Base-by-base conservation (phyloP, 2,797 vertebrate genomes). In the Hippopotamyrus pictus region DNA sequence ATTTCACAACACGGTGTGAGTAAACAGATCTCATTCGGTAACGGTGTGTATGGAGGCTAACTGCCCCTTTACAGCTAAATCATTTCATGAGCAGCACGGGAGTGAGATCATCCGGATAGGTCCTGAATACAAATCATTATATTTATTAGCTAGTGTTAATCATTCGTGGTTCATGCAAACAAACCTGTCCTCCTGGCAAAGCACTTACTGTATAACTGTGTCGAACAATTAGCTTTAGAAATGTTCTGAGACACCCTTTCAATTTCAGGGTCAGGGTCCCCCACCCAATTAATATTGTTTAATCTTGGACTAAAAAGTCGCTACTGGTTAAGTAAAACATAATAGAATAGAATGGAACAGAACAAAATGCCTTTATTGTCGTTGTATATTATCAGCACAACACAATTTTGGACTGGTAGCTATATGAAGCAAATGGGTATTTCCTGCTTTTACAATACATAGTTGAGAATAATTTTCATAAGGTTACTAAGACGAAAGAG, bases 1-100 rank as follows among this genome's bases (percentile, higher is more conserved):
- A 87, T 87, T 87, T 87, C 85, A 29, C 51, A 87, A 87, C 85
- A 41, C 41, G 85, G 53, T 87, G 85, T 87, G 53, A 87, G 53
- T 44, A 87, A 87, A 87, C 85, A 54, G 50, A 57, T 25, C 84
- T 8, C 50, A 14, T 54, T 86, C 2, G 7, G 25, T 37, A 86
- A 25, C 12, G 5, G 14, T 57, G 33, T 0, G 25, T 29, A 19
- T 54, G 50, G 17, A 8, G 85, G 53, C 85, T 17, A 25, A 51
- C 33, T 54, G 50, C 51, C 44, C n/a, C 44, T 84, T 84, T 46
- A 84, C 46, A 84, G 82, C 46, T 57, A 57, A 87, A 59, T 41
- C 53, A 37, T 87, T 87, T 51, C 53, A 2, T 37, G 53, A 87
- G n/a, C 53, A 87, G 54, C 85, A 87, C 53, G 85, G 85, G 29